Base-by-base conservation (phyloP, 2,113 vertebrate genomes). In the Microtus richardsoni region DNA sequence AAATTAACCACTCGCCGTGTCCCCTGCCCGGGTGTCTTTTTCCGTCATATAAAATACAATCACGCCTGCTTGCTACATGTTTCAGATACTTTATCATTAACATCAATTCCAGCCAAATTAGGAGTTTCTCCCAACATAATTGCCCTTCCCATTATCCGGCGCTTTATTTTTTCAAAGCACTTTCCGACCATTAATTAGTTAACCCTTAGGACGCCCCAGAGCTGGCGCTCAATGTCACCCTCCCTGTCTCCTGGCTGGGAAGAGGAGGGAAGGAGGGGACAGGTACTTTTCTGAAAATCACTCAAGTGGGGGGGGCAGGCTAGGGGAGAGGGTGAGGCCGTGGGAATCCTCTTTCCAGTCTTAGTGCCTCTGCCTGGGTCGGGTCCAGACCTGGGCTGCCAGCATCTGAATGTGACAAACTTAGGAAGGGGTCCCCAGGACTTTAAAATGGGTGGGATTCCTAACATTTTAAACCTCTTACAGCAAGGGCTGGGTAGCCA, bases 111-210 rank as follows among this genome's bases (percentile, higher is more conserved):
- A 97, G 97, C 79, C 84, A 96, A 98, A 98, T 97, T 97, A 98
- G 98, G 95, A 98, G 98, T 97, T 97, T 98, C 97, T 96, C 96
- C 98, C 96, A 97, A 97, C 73, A 97, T 98, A 97, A 96, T 94
- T 88, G 97, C 93, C 90, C 97, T 98, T 97, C 96, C 97, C 97
- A 97, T 97, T 97, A 80, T 97, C 97, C 98, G 91, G 89, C 96
- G 97, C 36, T 97, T 98, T 98, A 98, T 98, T 97, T 98, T 98
- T 98, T 98, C 97, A 97, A 97, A 98, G 97, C 97, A 97, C 97
- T 98, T 98, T 97, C 97, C 95, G 84, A 98, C 97, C 97, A 98
- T 98, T 98, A 98, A 98, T 98, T 98, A 98, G 97, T 98, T 98
- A 98, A 98, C 97, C 97, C 98, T 95, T 95, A 93, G 98, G 96